Evolutionary conservation across 2,888 invertebrate genomes (phyloP), one percentile per base, ranked within the genome.

Genomic region (Leucozona laternaria): DNA sequence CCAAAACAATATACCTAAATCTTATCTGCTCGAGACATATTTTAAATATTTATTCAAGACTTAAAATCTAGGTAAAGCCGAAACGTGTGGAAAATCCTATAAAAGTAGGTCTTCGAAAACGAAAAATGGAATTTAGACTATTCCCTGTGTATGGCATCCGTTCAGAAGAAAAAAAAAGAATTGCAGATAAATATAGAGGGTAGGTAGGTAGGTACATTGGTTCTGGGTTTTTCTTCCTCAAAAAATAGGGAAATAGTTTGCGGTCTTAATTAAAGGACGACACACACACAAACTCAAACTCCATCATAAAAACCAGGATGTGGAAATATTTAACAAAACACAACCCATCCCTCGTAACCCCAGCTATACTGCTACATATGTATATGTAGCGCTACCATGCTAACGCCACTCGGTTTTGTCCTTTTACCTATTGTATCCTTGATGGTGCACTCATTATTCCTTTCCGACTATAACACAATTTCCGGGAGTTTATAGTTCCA

Each of bases 21-120:
- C 62, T 79, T 79, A 84, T 84, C 83, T 75, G 70, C 70, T 17
- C 53, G 79, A 79, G 83, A 84, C 83, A 79, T 57, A 76, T 79
- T 73, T 48, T 34, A 79, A 79, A 84, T 79, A 84, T 84, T 84
- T 84, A 76, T 71, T 64, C 57, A 60, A 55, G 64, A 58, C 70
- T 79, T 43, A 64, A 75, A 79, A 66, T 75, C 57, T 84, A 79
- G 79, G 60, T 83, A 58, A 34, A 25, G 34, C 8, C 11, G 43
- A 15, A 55, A 22, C 28, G 31, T 40, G 22, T 15, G 15, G 10
- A 20, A 64, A 28, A 31, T n/a, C 15, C 4, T 48, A 31, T 15
- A 8, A 72, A 68, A 57, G 58, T 79, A 71, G 79, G 79, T 75
- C 70, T 75, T 20, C 28, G 40, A 17, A 60, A 55, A 11, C 7